These are phyloP conservation scores for Mirza zaza DNA, from an alignment of 2,113 vertebrate species.

Conservation along the genomic window DNA sequence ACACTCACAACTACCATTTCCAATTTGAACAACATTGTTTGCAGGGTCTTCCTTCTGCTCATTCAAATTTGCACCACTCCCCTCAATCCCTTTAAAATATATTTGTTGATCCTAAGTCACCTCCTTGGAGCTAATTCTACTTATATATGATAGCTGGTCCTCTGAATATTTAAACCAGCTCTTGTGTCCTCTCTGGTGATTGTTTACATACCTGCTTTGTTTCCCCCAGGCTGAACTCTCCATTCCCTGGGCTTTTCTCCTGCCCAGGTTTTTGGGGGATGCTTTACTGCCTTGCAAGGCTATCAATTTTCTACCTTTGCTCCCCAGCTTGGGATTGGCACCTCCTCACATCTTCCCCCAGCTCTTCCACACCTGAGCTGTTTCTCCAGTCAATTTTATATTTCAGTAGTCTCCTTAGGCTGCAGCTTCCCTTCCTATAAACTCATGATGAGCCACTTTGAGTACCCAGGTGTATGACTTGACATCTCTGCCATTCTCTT, in stretches of 20 bases:
- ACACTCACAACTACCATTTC: background rate
- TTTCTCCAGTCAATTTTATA: background rate
- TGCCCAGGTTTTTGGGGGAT: background rate
- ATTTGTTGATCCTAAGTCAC: background rate
- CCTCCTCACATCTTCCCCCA: background rate
- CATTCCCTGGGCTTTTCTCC: background rate
- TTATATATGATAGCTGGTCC: background rate
- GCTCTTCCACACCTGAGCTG: background rate
- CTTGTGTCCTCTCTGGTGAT: background rate
- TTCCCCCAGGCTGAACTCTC: background rate
- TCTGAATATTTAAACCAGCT: background rate
- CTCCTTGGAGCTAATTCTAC: background rate
- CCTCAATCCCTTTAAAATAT: background rate
- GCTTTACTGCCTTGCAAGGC: background rate
- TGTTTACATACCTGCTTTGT: background rate
- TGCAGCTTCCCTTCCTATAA: background rate
- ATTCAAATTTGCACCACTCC: background rate
- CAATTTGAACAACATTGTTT: background rate
- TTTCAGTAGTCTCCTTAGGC: background rate
- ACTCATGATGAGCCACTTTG: background rate
- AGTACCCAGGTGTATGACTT: background rate
- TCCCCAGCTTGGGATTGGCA: background rate
- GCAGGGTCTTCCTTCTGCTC: background rate
- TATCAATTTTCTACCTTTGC: background rate
- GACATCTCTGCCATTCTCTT: background rate